Conservation (phyloP, 2,797 vertebrate genomes). For the Botia almorhae region DNA sequence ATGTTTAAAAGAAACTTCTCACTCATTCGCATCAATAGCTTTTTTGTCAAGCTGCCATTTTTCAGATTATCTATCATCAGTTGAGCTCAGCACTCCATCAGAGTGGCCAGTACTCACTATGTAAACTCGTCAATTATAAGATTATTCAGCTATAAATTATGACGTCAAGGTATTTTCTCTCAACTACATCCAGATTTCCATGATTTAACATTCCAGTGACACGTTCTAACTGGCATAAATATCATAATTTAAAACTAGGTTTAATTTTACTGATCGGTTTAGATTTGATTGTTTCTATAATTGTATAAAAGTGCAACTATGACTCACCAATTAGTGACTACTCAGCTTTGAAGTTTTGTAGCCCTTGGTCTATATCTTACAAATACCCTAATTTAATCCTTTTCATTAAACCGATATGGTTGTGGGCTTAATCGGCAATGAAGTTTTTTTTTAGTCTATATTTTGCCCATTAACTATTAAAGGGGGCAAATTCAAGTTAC, state of each 20-base stretch:
- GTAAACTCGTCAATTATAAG: slow-evolving; percentile 10
- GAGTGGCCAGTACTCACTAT: background rate
- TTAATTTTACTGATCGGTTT: slow-evolving; percentile 79
- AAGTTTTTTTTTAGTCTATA: slow-evolving; percentile 54
- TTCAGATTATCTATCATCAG: slow-evolving; percentile 7
- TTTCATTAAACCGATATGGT: slow-evolving; percentile 51
- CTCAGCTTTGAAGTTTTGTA: slow-evolving; percentile 71
- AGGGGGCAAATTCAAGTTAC: background rate
- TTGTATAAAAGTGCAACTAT: slow-evolving; percentile 62
- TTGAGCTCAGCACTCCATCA: background rate
- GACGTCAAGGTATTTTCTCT: background rate
- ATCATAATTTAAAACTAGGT: slow-evolving; percentile 49
- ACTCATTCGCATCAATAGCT: background rate
- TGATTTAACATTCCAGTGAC: background rate
- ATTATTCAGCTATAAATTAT: background rate
- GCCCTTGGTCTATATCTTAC: slow-evolving; percentile 78
- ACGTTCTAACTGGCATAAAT: background rate
- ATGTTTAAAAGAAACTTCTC: background rate
- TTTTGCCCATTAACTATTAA: slow-evolving; percentile 12
- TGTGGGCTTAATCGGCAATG: slow-evolving; percentile 64
- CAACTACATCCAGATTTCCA: background rate
- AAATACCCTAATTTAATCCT: slow-evolving; percentile 51
- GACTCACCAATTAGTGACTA: slow-evolving; percentile 66
- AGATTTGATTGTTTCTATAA: slow-evolving; percentile 74
- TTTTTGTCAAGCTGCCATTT: slow-evolving; percentile 34